A percentile compares a stretch with the other conserved stretches of the same genome.
phyloP scores from a whole-genome alignment of 1,140 invertebrate species.

The Ceratosolen solmsi region DNA sequence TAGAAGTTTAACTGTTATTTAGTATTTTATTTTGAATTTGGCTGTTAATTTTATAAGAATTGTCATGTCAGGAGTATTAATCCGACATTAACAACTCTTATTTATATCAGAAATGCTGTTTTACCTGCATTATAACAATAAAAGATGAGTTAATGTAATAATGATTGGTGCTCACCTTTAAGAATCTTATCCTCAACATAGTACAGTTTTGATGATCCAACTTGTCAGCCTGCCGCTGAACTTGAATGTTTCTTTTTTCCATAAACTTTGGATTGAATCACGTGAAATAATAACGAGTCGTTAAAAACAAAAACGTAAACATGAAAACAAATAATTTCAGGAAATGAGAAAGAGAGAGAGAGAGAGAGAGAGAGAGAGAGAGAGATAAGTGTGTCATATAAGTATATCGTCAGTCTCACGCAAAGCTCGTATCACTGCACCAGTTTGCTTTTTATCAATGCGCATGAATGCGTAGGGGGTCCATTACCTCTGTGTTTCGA shows the following conservation, averaged over 20 bases:
- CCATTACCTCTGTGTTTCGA: slow-evolving; percentile 38
- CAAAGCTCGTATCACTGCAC: slow-evolving; percentile 68
- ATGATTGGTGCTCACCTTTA: slow-evolving; percentile 46
- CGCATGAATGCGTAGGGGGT: slow-evolving; percentile 3
- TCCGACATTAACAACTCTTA: too few species aligned
- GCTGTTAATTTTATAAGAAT: too few species aligned
- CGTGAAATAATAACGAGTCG: background rate
- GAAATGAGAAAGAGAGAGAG: slow-evolving; percentile 22
- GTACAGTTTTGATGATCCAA: background rate
- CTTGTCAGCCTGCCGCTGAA: background rate
- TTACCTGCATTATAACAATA: too few species aligned
- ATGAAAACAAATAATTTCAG: slow-evolving; percentile 43
- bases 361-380: slow-evolving; percentile 23
- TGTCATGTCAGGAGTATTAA: too few species aligned
- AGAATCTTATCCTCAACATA: slow-evolving; percentile 54
- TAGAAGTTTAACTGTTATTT: too few species aligned
- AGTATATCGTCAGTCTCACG: slow-evolving; percentile 59
- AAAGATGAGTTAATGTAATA: background rate
- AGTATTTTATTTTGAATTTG: too few species aligned
- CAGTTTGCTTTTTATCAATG: slow-evolving; percentile 52
- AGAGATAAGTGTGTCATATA: slow-evolving; percentile 59
- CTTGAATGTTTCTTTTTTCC: background rate
- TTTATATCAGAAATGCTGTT: too few species aligned
- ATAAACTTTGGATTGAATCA: background rate
- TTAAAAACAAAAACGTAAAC: background rate